A percentile compares a stretch with the other conserved stretches of the same genome.
Evolutionary conservation across 2,888 invertebrate species (phyloP).

Genomic region (Ochropleura plecta): DNA sequence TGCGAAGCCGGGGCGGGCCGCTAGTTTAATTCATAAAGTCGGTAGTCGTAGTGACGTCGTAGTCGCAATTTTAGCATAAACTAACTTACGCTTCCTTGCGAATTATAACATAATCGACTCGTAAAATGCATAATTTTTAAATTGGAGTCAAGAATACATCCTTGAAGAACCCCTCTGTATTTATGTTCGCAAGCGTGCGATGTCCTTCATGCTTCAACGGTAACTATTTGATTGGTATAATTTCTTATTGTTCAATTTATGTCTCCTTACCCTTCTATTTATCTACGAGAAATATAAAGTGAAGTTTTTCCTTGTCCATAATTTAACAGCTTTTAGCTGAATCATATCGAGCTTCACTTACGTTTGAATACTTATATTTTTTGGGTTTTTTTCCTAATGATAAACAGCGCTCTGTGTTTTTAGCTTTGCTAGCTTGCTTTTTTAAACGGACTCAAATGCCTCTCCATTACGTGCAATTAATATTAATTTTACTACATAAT

Average conservation of each 20-base stretch:
- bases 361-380: neutral
- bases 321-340: neutral
- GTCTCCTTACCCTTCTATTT: neutral
- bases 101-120: neutral
- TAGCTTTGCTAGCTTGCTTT: neutral
- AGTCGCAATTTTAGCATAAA: neutral
- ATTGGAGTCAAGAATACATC: slow-evolving; percentile 20
- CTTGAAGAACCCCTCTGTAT: slow-evolving; percentile 33
- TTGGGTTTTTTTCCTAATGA: neutral
- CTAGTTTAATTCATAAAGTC: slow-evolving; percentile 5
- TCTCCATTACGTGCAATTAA: slow-evolving; percentile 9
- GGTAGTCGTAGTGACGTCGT: neutral
- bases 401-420: neutral
- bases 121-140: neutral
- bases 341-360: slow-evolving; percentile 5
- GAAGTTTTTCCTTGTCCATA: neutral
- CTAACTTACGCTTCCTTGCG: neutral
- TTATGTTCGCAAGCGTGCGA: slow-evolving; percentile 2
- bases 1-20: no score
- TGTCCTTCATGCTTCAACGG: neutral
- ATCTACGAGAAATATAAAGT: slow-evolving; percentile 7
- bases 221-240: slow-evolving; percentile 5
- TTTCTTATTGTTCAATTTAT: neutral
- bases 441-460: neutral
- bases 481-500: slow-evolving; percentile 6